Evolutionary conservation across 1,140 invertebrate species (phyloP).

Genomic region (Phenacoccus solenopsis): DNA sequence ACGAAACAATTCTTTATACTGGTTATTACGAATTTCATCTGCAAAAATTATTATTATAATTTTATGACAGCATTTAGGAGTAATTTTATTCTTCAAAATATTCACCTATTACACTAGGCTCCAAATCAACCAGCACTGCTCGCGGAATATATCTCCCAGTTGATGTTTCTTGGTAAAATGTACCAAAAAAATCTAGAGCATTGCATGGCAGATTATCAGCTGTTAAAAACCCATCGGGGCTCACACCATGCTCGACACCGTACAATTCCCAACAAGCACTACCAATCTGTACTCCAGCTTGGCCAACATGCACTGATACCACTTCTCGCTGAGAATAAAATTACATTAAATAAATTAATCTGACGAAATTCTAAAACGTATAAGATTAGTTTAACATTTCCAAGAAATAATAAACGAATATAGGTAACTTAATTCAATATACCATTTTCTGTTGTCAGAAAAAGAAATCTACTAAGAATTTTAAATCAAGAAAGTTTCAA

Average conservation of each 20-base stretch:
- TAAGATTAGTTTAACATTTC: no score
- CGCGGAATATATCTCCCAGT: constrained; percentile 57
- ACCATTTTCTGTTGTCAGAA: no score
- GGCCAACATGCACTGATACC: constrained; percentile 30
- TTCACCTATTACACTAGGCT: constrained; percentile 53
- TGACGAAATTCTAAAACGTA: no score
- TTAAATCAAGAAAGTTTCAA: no score
- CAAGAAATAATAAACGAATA: no score
- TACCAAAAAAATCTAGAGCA: constrained; percentile 27
- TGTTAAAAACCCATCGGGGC: constrained; percentile 44
- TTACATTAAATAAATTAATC: background rate
- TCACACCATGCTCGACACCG: constrained; percentile 70
- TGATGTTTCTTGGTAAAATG: constrained; percentile 54
- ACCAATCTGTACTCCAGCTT: constrained; percentile 78
- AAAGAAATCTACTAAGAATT: no score
- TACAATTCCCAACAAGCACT: constrained; percentile 70
- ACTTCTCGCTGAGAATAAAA: constrained; percentile 20
- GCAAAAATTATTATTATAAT: no score
- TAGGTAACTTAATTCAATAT: no score
- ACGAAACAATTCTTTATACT: constrained; percentile 61
- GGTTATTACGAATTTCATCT: constrained; percentile 55
- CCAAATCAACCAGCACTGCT: constrained; percentile 66
- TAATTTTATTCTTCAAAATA: no score
- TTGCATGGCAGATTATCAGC: background rate
- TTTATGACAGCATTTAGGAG: no score